Base-by-base conservation (phyloP, 2,888 invertebrate species). In the Drosophila imparisetae region DNA sequence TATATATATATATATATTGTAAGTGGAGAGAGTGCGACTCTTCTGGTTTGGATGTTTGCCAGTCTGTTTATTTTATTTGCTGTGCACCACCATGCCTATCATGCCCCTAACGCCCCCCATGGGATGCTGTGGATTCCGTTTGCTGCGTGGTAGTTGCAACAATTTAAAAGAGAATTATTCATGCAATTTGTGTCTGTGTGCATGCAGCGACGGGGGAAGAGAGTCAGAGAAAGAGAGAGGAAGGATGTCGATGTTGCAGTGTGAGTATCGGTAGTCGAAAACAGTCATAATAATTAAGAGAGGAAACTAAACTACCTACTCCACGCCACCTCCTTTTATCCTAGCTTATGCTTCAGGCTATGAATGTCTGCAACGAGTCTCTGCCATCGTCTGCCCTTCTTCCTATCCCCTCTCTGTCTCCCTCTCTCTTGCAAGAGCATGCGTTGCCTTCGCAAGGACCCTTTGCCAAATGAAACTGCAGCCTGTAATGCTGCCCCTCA, bases 151-250 rank as follows among this genome's bases (percentile, higher is more conserved):
- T 68, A 82, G 82, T 80, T 86, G 81, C 83, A 68, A 81, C 89
- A 90, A 90, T 90, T 90, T 90, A 77, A 86, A 90, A 86, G 86
- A 75, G 86, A 86, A 86, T 86, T 90, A 88, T 90, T 88, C 89
- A 89, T 89, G 90, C 87, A 90, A 87, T 90, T 87, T 87, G 89
- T 73, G 79, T 77, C 67, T 40, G 60, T 4, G 27, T 29, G n/a
- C 1, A 13, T 2, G 15, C 21, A 11, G 15, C 0, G 36, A 15
- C 10, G 7, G 4, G 59, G 5, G 27, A n/a, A 4, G 30, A 18
- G 24, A 24, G 29, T 1, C 32, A 1, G 21, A 0, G 5, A 18
- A 15, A 4, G 29, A 15, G 13, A 2, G n/a, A 15, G 13, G 21
- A 15, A 36, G 40, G 15, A 45, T 45, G 45, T 15, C 45, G 45